phyloP scores from a whole-genome alignment of 2,113 vertebrate genomes.

The Brevimyrus niger region DNA sequence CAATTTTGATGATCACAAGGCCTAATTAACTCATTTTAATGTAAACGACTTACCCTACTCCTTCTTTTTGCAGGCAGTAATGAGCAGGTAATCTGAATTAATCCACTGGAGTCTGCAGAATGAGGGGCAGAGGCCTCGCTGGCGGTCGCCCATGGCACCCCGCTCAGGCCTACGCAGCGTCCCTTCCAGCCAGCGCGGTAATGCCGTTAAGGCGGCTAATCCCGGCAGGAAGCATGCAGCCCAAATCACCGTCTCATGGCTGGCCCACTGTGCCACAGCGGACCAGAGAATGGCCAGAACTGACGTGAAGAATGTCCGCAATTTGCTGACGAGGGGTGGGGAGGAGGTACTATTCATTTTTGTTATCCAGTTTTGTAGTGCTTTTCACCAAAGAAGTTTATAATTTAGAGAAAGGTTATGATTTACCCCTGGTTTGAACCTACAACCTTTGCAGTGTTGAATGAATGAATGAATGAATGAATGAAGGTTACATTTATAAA shows the following conservation, averaged over 20 bases:
- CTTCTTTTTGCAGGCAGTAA: background rate
- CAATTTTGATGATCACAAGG: conserved; percentile 1
- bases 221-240: background rate
- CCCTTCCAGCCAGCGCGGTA: background rate
- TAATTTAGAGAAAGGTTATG: background rate
- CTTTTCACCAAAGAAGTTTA: background rate
- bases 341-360: background rate
- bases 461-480: background rate
- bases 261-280: background rate
- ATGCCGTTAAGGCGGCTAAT: background rate
- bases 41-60: background rate
- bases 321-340: background rate
- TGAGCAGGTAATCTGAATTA: conserved; percentile 6
- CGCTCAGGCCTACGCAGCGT: background rate
- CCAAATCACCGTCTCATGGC: background rate
- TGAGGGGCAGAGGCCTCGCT: background rate
- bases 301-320: background rate
- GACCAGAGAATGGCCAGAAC: background rate
- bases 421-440: background rate
- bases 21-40: conserved; percentile 18
- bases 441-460: background rate
- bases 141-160: background rate
- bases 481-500: no score
- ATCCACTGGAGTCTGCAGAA: background rate
- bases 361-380: background rate